Percentiles rank a stretch among this genome's conserved stretches.
Conservation (phyloP, 2,888 invertebrate species). For the Axea sp. region DNA sequence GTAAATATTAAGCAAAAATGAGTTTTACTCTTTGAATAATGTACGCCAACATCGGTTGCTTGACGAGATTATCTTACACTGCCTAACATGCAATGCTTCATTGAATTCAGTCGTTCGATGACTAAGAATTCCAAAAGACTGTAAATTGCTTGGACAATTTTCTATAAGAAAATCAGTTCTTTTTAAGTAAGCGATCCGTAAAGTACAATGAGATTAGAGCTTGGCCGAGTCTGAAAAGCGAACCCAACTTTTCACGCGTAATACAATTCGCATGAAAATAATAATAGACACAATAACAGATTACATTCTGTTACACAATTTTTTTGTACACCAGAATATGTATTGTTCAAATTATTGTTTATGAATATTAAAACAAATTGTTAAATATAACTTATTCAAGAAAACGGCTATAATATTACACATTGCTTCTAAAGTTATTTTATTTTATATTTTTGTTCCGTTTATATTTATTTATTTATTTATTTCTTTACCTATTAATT, state of each 20-base stretch:
- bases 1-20: slow-evolving; percentile 22
- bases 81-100: slow-evolving; percentile 70
- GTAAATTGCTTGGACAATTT: slow-evolving; percentile 77
- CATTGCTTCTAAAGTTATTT: no score
- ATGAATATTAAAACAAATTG: no score
- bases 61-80: slow-evolving; percentile 75
- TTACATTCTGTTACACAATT: slow-evolving; percentile 8
- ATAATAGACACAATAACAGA: slow-evolving; percentile 19
- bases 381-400: no score
- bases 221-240: slow-evolving; percentile 42
- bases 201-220: slow-evolving; percentile 64
- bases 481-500: no score
- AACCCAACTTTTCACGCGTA: slow-evolving; percentile 57
- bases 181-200: slow-evolving; percentile 65
- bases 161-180: slow-evolving; percentile 63
- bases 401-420: no score
- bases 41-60: slow-evolving; percentile 61
- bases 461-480: no score
- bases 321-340: no score
- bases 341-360: no score
- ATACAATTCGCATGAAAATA: slow-evolving; percentile 48
- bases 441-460: no score
- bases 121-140: slow-evolving; percentile 71
- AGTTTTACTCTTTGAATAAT: slow-evolving; percentile 38
- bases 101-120: slow-evolving; percentile 65